Evolutionary conservation across 2,888 invertebrate species (phyloP), one percentile per base, ranked within the genome.

Genomic region (Himalopsyche kuldschensis): DNA sequence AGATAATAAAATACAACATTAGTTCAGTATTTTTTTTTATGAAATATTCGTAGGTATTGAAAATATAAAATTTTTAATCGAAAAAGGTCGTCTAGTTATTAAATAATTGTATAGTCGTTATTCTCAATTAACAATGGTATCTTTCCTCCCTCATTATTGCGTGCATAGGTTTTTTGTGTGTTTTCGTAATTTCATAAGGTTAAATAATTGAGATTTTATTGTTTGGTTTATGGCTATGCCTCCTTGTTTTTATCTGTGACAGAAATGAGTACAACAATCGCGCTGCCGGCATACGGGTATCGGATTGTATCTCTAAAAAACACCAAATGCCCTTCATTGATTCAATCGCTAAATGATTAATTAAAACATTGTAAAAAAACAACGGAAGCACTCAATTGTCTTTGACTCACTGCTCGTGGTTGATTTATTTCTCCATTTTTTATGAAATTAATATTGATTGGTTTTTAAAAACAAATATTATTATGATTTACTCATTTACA

Each of bases 291-390:
- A 86, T 86, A 86, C 84, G 86, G 86, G 86, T 75, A 32, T 75
- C 75, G 82, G 80, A 84, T 82, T 75, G 63, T 63, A 63, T 82
- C 84, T 81, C 79, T 82, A 83, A 79, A 79, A 47, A 85, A 79
- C 46, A 32, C 81, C 87, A 87, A 88, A 88, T 88, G 87, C 88
- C 80, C 85, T 85, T 87, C 87, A 88, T 88, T 88, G 88, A 88
- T 88, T 87, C 69, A 69, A 69, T 69, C 69, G 69, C 69, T 69
- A 69, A 30, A 69, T 69, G 69, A 69, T 69, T 69, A 69, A 69
- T 69, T 69, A 69, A 69, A 69, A 69, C 69, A 69, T 30, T 69
- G 69, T 30, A 30, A 41, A 41, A 55, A 69, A 69, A 69, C 69
- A 69, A 69, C 69, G 69, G 69, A 69, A 69, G 69, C 15, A 30